These are phyloP conservation scores for Mirza zaza DNA, from an alignment of 2,113 vertebrate species.

Conservation along the genomic window DNA sequence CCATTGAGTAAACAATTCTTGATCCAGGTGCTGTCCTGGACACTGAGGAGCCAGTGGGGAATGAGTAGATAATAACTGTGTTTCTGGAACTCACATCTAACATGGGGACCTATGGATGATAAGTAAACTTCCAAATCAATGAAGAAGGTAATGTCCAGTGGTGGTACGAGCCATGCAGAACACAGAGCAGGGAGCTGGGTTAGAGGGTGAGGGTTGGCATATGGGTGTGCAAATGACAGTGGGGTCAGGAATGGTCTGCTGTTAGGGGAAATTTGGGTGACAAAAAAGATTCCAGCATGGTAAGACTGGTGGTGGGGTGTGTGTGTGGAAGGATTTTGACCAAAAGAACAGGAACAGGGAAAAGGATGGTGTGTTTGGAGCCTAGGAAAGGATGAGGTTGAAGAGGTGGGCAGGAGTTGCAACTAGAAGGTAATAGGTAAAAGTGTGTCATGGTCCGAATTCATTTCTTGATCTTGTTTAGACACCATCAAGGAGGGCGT, in stretches of 20 bases:
- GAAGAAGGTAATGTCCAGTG: neutral
- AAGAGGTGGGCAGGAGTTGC: neutral
- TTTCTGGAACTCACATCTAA: neutral
- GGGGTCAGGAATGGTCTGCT: neutral
- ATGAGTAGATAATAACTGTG: neutral
- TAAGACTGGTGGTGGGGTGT: neutral
- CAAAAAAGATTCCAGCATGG: neutral
- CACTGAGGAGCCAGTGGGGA: neutral
- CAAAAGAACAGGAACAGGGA: neutral
- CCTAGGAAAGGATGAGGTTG: neutral
- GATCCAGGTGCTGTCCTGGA: neutral
- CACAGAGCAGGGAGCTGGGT: neutral
- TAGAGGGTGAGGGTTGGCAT: neutral
- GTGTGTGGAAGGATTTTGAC: neutral
- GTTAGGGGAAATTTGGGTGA: neutral
- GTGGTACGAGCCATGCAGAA: neutral
- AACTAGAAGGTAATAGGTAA: neutral
- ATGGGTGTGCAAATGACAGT: neutral
- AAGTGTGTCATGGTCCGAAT: neutral
- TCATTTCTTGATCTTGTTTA: neutral
- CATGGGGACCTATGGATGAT: neutral
- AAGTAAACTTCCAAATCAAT: neutral
- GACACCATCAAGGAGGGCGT: neutral
- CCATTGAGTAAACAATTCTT: neutral
- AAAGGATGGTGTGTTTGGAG: neutral